A percentile compares a stretch with the other conserved stretches of the same genome.
phyloP scores from a whole-genome alignment of 2,797 vertebrate genomes.

The Gambusia yucatana region DNA sequence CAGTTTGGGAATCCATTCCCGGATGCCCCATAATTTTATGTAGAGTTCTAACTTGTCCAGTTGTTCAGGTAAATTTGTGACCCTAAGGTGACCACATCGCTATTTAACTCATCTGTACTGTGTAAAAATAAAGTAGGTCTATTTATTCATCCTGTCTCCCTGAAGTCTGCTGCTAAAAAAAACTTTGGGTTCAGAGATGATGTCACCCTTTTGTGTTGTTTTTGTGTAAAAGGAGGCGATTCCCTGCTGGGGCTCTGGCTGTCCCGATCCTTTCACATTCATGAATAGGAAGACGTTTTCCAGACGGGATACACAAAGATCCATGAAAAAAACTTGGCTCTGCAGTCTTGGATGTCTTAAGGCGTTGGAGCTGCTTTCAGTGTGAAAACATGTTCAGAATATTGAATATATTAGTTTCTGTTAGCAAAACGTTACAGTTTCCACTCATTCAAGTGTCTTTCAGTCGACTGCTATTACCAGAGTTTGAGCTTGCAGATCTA shows the following conservation, averaged over 20 bases:
- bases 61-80: background rate
- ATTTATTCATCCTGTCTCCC: conserved; percentile 5
- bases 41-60: background rate
- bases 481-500: conserved; percentile 48
- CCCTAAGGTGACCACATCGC: background rate
- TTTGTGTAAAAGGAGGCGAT: conserved; percentile 46
- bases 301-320: conserved; percentile 61
- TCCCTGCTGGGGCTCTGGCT: conserved; percentile 49
- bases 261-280: conserved; percentile 56
- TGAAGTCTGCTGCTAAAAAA: conserved; percentile 23
- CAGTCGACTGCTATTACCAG: conserved; percentile 42
- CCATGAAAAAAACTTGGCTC: conserved; percentile 19
- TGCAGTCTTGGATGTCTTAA: conserved; percentile 56
- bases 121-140: background rate
- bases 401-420: conserved; percentile 29
- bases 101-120: background rate
- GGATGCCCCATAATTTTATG: background rate
- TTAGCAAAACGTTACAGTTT: conserved; percentile 18
- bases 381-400: conserved; percentile 43
- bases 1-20: background rate
- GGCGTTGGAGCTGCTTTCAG: conserved; percentile 38
- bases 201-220: conserved; percentile 65
- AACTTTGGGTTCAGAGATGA: conserved; percentile 56
- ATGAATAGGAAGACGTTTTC: conserved; percentile 67
- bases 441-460: conserved; percentile 20